phyloP scores from a whole-genome alignment of 2,797 vertebrate species.

The Diplodus puntazzo region DNA sequence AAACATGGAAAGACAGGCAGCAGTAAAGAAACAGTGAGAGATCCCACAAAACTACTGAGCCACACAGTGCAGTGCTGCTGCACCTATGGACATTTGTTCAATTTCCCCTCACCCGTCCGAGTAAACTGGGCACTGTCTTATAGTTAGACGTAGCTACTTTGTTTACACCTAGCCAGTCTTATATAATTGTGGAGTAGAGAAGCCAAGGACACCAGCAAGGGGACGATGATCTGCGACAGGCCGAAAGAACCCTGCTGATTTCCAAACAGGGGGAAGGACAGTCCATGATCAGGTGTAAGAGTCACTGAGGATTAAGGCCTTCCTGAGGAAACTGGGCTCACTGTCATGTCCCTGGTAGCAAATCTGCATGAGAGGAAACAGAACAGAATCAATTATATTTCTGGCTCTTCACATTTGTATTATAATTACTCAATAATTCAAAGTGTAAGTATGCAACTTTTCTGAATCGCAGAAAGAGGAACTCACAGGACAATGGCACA shows the following conservation, averaged over 20 bases:
- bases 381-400: background rate
- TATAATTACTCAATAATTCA: background rate
- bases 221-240: slow-evolving; percentile 14
- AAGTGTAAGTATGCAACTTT: background rate
- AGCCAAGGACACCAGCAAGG: slow-evolving; percentile 27
- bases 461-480: background rate
- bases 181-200: slow-evolving; percentile 17
- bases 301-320: slow-evolving; percentile 54
- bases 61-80: background rate
- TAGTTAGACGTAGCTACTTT: background rate
- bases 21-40: background rate
- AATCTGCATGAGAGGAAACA: slow-evolving; percentile 47
- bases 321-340: slow-evolving; percentile 57
- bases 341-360: slow-evolving; percentile 22
- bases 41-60: background rate
- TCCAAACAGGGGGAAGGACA: slow-evolving; percentile 36
- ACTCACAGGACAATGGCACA: background rate
- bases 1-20: slow-evolving; percentile 6
- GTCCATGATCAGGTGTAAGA: slow-evolving; percentile 33
- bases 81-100: slow-evolving; percentile 1
- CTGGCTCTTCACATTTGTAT: background rate
- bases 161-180: slow-evolving; percentile 3
- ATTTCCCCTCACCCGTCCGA: background rate
- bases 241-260: slow-evolving; percentile 31
- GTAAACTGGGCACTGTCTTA: background rate